These are phyloP conservation scores for Halictus rubicundus DNA, from an alignment of 1,140 invertebrate genomes.

Conservation along the genomic window DNA sequence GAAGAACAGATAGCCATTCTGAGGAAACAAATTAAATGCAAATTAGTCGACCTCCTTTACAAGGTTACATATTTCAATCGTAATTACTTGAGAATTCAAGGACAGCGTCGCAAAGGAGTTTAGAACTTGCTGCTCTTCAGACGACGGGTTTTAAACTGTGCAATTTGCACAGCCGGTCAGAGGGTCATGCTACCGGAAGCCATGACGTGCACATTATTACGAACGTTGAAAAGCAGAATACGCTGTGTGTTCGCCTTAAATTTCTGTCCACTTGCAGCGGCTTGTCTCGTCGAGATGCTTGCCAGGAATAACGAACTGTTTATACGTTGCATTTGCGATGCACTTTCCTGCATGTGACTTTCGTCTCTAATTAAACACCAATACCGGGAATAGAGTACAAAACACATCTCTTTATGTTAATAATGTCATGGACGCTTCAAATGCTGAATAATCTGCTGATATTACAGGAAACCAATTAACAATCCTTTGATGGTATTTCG, in stretches of 20 bases:
- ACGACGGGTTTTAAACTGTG: background rate
- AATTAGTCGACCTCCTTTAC: no score
- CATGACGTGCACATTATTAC: background rate
- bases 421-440: no score
- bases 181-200: background rate
- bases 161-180: background rate
- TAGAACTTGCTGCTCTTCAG: background rate
- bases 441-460: no score
- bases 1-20: no score
- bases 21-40: no score
- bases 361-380: background rate
- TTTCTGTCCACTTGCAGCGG: background rate
- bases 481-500: no score
- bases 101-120: background rate
- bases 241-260: background rate
- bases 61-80: background rate
- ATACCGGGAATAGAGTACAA: background rate
- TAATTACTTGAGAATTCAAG: background rate
- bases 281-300: background rate
- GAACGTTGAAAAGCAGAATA: background rate
- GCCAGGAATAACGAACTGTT: background rate
- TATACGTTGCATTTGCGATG: constrained; percentile 2
- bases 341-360: background rate
- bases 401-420: no score
- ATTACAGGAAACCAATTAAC: no score